phyloP scores from a whole-genome alignment of 35 echinoderm and acorn worm genomes.

The Strongylocentrotus purpuratus region DNA sequence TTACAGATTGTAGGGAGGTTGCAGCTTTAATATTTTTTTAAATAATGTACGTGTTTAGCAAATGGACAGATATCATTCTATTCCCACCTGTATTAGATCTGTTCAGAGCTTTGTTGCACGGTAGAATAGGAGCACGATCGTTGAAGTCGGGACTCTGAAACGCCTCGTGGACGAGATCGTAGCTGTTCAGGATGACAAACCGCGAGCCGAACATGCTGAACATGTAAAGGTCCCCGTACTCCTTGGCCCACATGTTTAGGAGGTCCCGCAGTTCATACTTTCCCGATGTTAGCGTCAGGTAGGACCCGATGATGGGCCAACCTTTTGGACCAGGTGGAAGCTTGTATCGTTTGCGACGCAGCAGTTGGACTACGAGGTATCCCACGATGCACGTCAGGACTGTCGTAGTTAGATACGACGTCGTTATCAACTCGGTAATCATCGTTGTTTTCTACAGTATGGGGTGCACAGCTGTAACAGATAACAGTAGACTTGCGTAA shows the following conservation, averaged over 20 bases:
- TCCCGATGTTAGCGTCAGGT: neutral
- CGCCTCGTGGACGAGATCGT: neutral
- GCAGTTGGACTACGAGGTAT: neutral
- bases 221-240: neutral
- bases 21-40: too few relatives aligned
- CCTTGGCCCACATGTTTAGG: neutral
- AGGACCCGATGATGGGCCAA: conserved; percentile 42
- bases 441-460: neutral
- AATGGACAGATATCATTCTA: too few relatives aligned
- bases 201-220: neutral
- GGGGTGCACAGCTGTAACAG: neutral
- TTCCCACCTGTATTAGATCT: neutral
- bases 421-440: neutral
- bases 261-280: neutral
- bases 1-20: too few relatives aligned
- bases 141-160: conserved; percentile 29
- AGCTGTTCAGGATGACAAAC: conserved; percentile 11
- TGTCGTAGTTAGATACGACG: neutral
- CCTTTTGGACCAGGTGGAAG: conserved; percentile 51
- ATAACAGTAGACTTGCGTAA: too few relatives aligned
- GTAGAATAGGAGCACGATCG: neutral
- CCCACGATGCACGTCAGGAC: neutral
- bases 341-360: neutral
- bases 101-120: neutral
- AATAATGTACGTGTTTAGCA: too few relatives aligned